Base-by-base conservation (phyloP, 30 jellyfish, hydroid and myxozoan genomes). In the Aurelia coerulea region DNA sequence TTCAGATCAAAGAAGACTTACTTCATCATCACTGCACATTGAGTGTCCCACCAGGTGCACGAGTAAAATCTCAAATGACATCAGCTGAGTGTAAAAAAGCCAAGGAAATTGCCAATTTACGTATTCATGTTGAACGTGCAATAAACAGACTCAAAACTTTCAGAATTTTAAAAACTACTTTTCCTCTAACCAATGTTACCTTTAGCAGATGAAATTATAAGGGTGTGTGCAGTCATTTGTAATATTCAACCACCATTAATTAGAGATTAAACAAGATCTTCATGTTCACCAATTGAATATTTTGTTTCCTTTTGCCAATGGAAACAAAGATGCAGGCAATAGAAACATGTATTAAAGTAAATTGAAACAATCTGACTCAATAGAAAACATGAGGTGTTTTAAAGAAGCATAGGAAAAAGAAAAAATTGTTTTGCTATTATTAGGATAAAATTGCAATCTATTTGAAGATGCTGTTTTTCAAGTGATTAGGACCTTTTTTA, bases 31-130 rank as follows among this genome's bases (percentile, higher is more conserved):
- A 35, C 72, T 81, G 91, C 52, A 39, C 91, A 17, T 62, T 89
- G 31, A 66, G 73, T 80, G 97, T 89, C 39, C 97, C 94, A 68
- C 97, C 97, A n/a, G 94, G 97, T 69, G 94, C 83, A 35, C 35
- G 97, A 72, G 65, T 68, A 37, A 89, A 89, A 29, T 29, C 89
- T 37, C 95, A 89, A 66, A 82, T 89, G 90, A 82, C 97, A 58
- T 2, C 90, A 52, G 62, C 73, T 56, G 96, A 82, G 56, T 82
- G 91, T 63, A 74, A 62, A 52, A 89, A 53, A 50, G 67, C 97
- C 7, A 80, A 72, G 34, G 84, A 72, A 19, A 86, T 88, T 18
- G 97, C 94, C 19, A 89, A 89, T 91, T 66, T 89, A 59, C 52
- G 95, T 41, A 74, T 81, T 54, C 95, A 89, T 66, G 94, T 81